These are phyloP conservation scores for Hoplias malabaricus DNA, from an alignment of 2,113 vertebrate species.

Conservation along the genomic window DNA sequence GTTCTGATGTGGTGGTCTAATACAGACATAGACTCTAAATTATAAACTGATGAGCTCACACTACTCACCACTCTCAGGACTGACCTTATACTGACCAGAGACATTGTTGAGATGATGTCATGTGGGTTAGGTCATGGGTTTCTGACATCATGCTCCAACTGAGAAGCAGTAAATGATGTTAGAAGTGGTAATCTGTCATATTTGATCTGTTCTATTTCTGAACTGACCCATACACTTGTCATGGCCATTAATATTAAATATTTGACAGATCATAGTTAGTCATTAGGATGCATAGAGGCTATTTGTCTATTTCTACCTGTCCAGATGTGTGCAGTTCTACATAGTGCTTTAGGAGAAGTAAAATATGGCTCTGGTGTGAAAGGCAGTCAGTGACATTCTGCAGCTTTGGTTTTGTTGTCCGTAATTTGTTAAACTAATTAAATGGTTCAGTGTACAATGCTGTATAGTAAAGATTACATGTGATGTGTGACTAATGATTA, in stretches of 20 bases:
- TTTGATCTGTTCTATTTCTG: neutral
- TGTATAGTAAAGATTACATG: too few relatives aligned
- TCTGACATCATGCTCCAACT: neutral
- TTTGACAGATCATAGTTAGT: neutral
- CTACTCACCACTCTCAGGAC: neutral
- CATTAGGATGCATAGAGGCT: too few relatives aligned
- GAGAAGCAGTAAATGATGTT: constrained; percentile 4
- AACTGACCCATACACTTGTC: neutral
- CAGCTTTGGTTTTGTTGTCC: too few relatives aligned
- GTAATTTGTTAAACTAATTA: too few relatives aligned
- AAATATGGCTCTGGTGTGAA: too few relatives aligned
- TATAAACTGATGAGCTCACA: neutral
- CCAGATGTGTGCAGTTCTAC: too few relatives aligned
- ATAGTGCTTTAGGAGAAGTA: too few relatives aligned
- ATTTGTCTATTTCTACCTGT: too few relatives aligned
- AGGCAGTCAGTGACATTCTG: too few relatives aligned
- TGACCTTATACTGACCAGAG: neutral
- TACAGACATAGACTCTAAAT: neutral
- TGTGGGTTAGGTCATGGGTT: neutral
- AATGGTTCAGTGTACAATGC: too few relatives aligned
- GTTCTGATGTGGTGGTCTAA: too few relatives aligned
- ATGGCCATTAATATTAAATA: neutral
- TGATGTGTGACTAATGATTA: too few relatives aligned
- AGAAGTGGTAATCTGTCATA: neutral
- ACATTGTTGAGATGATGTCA: neutral